Base-by-base conservation (phyloP, 53 echinoderm and acorn worm genomes). In the Stichopus horrens region DNA sequence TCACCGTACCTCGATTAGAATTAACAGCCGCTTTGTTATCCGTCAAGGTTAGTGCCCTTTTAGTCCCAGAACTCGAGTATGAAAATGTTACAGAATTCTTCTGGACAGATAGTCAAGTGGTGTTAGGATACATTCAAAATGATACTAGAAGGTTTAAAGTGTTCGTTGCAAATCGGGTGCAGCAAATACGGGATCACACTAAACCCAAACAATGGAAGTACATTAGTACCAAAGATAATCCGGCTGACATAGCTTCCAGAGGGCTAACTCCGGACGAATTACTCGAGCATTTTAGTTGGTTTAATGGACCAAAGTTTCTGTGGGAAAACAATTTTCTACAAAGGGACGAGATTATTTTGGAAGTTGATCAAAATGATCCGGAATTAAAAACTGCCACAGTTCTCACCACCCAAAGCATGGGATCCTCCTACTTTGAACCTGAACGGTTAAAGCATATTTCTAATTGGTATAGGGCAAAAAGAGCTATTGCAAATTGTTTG, bases 61-160 rank as follows among this genome's bases (percentile, higher is more conserved):
- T 86, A 74, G 0, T 91, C 88, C 79, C 67, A 63, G 5, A 91
- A 91, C 79, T 91, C 88, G 53, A 90, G 87, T 67, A 4, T 14
- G 7, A 87, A 55, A 58, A 91, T 65, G 1, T 94, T 84, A 74
- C 87, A 88, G 9, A 90, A 90, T 76, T 90, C 88, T 71, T 74
- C 91, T 88, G 91, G 91, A 88, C 92, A 13, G 92, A 92, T 67
- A 88, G 83, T 56, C 58, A 80, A 76, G 92, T 92, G 10, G 92
- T 89, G 6, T 55, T 88, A 60, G 89, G 89, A 8, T 92, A 89
- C 58, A 86, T 92, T 18, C 57, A 52, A 6, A 92, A 89, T 79
- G 92, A 89, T 4, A 55, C 89, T 7, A 89, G 89, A 89, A 60
- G 92, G 52, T 89, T 89, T 65, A 84, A 89, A 21, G 87, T 86